Base-by-base conservation (phyloP, 2,797 vertebrate species). In the Hippoglossus hippoglossus region DNA sequence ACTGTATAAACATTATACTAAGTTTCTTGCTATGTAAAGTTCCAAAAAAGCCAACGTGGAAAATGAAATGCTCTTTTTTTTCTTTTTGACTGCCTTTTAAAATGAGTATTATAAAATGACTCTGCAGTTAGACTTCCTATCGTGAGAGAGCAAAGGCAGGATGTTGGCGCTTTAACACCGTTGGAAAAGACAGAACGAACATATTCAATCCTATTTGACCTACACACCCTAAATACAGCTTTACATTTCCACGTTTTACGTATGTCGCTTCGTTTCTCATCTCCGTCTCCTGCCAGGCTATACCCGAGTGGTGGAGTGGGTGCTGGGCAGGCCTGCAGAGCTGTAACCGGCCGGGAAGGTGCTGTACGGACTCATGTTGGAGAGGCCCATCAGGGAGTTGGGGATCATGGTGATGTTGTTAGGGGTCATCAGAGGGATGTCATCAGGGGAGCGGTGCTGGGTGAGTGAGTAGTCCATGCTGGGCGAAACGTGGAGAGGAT, bases 361-460 rank as follows among this genome's bases (percentile, higher is more conserved):
- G 91, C 97, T 99, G 92, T 99, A 99, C 13, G 98, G 97, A 83
- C 98, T 98, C 95, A 99, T 94, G 87, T 96, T 97, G 92, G 98
- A 97, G 77, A 98, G 95, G 68, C 97, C 97, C 94, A 99, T 97
- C 90, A 99, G 93, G 26, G 98, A 99, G 92, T 98, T 99, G 87
- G 98, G 98, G 72, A 98, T 98, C 97, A 98, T 98, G 81, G 97
- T 98, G 92, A 99, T 98, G 85, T 97, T 98, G 93, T 98, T 98
- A 80, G 97, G 97, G 2, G 93, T 94, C 94, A 95, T 95, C 78
- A 99, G 96, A 0, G 97, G 97, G 91, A 99, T 98, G 94, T 99
- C 98, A 0, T 99, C 98, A 0, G 98, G 98, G 1, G 97, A 97
- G 78, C 98, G 97, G 61, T 97, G 96, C 90, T 98, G 94, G n/a